Base-by-base conservation (phyloP, 1,140 invertebrate genomes). In the Megathymus violae region DNA sequence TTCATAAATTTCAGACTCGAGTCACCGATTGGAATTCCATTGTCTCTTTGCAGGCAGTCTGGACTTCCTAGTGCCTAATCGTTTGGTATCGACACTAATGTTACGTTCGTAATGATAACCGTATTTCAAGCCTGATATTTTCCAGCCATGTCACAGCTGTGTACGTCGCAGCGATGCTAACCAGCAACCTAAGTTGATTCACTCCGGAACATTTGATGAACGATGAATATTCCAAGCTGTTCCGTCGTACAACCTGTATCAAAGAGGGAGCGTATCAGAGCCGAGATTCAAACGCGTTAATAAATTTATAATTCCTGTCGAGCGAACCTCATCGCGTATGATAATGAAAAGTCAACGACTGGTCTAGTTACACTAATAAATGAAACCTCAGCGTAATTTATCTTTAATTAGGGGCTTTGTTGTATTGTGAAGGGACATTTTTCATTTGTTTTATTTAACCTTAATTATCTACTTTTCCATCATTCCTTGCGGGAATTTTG, bases 341-440 rank as follows among this genome's bases (percentile, higher is more conserved):
- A 83, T 83, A 85, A 87, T 87, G 74, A 69, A 78, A 82, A 83
- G 71, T 77, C 71, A 76, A 78, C 71, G 69, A 74, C 67, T 82
- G 74, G 64, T 71, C 69, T 69, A 75, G 74, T 77, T 76, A 68
- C 50, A 62, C 58, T 75, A 74, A 76, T 78, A 72, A 78, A 77
- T 69, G 62, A 71, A 75, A 69, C 69, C 60, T 74, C 36, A 43
- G 22, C 43, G 61, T 71, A 69, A 62, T 64, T 71, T 69, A 66
- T 71, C 50, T 58, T 68, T 66, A 68, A 71, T 63, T 66, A 69
- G 60, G 15, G 43, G 17, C 36, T 63, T 58, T 46, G 36, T 60
- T 36, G 44, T 14, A 14, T 54, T 41, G 34, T 11, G 4, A 36
- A 11, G 10, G 7, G 27, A n/a, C 4, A 9, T 1, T 36, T 36